phyloP scores from a whole-genome alignment of 2,113 vertebrate genomes.

The Euleptes europaea region DNA sequence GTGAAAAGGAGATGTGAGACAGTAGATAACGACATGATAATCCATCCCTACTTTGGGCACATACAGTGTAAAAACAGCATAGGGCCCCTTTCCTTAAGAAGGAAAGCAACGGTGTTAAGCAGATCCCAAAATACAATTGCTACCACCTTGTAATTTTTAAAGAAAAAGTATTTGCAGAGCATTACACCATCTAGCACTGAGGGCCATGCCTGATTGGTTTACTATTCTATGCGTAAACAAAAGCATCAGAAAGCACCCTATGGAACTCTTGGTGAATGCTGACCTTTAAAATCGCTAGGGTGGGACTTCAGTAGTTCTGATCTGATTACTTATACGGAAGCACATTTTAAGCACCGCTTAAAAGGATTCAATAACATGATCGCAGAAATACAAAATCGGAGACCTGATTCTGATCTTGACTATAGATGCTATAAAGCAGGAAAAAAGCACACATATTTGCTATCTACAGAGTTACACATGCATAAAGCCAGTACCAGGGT shows the following conservation, averaged over 20 bases:
- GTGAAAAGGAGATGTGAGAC: conserved; percentile 14
- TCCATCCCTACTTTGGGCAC: conserved; percentile 13
- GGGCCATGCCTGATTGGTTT: not conserved
- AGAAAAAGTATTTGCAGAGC: conserved; percentile 4
- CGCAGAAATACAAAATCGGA: not conserved
- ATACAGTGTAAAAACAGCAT: not conserved
- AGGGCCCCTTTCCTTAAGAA: not conserved
- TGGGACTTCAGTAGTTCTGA: not conserved
- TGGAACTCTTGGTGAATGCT: not conserved
- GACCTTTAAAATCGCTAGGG: not conserved
- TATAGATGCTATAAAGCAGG: not conserved
- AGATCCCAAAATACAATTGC: not conserved
- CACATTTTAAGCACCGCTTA: not conserved
- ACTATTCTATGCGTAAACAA: not conserved
- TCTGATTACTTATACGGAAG: not conserved
- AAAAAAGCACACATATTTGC: not conserved
- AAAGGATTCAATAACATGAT: not conserved
- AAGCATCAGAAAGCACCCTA: fast-evolving
- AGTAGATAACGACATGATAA: conserved; percentile 29
- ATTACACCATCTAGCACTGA: not conserved
- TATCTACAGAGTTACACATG: not conserved
- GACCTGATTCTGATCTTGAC: not conserved
- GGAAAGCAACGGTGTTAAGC: not conserved
- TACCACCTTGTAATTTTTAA: not conserved
- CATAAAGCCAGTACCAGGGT: not conserved